These are phyloP conservation scores for Mactromeris polynyma DNA, from an alignment of 2,888 invertebrate genomes.

Conservation along the genomic window DNA sequence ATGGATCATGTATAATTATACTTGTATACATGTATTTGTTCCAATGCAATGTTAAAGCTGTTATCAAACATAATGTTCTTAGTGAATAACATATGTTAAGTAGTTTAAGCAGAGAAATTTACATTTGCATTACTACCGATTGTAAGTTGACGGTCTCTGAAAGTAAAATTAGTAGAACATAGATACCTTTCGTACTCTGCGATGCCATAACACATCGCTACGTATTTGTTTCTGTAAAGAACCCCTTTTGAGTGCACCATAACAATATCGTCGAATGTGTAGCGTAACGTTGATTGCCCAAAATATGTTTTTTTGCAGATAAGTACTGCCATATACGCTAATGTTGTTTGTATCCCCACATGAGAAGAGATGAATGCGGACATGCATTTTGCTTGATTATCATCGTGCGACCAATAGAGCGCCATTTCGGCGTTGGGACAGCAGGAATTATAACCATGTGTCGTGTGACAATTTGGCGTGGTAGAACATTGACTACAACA, in stretches of 20 bases:
- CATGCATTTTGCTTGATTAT: not conserved
- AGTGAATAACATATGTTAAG: too few species aligned
- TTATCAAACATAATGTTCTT: too few species aligned
- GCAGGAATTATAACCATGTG: not conserved
- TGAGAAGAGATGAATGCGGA: not conserved
- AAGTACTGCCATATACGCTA: not conserved
- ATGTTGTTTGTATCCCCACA: not conserved
- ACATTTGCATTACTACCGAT: too few species aligned
- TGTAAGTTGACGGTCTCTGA: too few species aligned
- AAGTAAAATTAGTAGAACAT: not conserved
- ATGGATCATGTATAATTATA: too few species aligned
- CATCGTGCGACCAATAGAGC: not conserved
- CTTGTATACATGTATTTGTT: too few species aligned
- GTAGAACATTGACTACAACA: not conserved
- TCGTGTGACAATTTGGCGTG: not conserved
- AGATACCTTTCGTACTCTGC: not conserved
- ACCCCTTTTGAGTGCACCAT: not conserved
- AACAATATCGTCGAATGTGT: not conserved
- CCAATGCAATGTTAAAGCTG: too few species aligned
- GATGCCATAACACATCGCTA: not conserved
- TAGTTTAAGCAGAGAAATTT: too few species aligned
- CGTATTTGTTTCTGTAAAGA: not conserved
- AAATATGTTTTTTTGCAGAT: not conserved
- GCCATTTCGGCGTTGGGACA: not conserved
- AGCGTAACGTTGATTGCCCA: too few species aligned